Conservation (phyloP, 2,113 vertebrate genomes). For the Pteruthius melanotis region DNA sequence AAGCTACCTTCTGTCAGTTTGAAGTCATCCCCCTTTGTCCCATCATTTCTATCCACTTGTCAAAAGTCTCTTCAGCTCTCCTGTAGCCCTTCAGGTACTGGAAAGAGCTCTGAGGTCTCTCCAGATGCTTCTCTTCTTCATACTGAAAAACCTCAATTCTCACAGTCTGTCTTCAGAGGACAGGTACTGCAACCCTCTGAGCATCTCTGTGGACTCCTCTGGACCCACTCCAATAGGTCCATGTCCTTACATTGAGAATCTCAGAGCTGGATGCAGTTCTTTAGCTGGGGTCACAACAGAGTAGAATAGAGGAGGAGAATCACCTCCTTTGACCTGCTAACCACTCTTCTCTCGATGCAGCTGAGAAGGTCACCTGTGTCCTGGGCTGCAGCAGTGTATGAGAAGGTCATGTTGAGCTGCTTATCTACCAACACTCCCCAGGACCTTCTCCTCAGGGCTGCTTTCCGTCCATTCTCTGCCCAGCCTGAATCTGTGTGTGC, state of each 20-base stretch:
- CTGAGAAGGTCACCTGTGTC: background rate
- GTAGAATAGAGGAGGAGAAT: background rate
- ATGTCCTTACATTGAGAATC: background rate
- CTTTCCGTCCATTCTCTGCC: background rate
- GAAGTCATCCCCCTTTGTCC: background rate
- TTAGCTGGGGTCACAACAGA: background rate
- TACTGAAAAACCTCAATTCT: background rate
- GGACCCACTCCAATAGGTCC: background rate
- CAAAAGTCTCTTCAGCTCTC: background rate
- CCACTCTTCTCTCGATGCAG: accelerated
- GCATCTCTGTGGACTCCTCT: background rate
- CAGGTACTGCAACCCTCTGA: background rate
- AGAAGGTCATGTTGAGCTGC: background rate
- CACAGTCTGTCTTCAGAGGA: background rate
- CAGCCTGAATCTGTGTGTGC: background rate
- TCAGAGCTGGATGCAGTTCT: background rate
- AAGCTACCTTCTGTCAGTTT: background rate
- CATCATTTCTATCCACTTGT: background rate
- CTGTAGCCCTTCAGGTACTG: background rate
- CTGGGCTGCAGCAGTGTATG: background rate
- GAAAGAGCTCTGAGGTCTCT: background rate
- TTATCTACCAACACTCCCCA: background rate
- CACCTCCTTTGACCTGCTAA: background rate
- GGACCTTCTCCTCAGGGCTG: background rate
- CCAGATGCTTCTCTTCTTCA: background rate